Conservation (phyloP, 2,797 vertebrate species). For the Margarornis squamiger region DNA sequence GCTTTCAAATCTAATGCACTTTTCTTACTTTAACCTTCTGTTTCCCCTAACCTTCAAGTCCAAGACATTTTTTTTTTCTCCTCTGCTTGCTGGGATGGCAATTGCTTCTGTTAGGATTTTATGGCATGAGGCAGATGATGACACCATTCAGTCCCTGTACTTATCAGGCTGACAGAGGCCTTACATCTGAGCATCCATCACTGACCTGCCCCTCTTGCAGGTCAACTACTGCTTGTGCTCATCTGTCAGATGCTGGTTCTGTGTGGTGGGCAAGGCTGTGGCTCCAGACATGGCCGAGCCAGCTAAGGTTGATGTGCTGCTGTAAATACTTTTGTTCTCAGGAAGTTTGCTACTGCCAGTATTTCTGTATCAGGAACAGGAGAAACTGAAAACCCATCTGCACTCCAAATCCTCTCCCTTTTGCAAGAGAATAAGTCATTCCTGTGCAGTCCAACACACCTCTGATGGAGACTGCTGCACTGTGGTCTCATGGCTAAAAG, state of each 20-base stretch:
- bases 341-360: not conserved
- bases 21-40: not conserved
- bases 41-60: not conserved
- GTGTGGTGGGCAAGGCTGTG: not conserved
- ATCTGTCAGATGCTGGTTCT: not conserved
- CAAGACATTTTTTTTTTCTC: fast-evolving
- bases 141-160: not conserved
- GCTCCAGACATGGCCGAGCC: fast-evolving
- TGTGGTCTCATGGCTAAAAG: not conserved
- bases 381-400: not conserved
- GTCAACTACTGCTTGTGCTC: not conserved
- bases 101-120: not conserved
- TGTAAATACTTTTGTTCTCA: not conserved
- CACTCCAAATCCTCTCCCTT: not conserved
- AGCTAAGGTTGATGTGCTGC: fast-evolving
- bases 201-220: not conserved
- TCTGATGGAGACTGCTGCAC: not conserved
- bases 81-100: not conserved
- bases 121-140: not conserved
- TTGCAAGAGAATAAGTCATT: not conserved
- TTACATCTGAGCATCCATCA: not conserved
- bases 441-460: not conserved
- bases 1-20: not conserved
- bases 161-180: not conserved
- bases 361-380: not conserved